Conservation (phyloP, 1,140 invertebrate species). For the Orius laevigatus region DNA sequence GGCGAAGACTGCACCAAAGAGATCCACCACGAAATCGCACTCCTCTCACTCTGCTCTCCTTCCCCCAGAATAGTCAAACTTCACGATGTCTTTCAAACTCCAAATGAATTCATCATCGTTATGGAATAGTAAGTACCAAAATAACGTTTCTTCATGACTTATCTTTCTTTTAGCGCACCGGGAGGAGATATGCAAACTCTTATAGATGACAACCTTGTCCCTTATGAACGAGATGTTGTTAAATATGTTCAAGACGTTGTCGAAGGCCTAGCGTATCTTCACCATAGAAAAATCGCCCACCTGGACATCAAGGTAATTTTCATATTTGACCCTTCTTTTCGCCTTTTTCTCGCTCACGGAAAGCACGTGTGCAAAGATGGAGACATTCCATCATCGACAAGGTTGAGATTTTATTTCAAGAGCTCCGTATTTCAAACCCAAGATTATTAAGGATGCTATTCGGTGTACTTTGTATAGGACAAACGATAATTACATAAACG, state of each 20-base stretch:
- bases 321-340: no score
- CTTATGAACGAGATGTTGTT: conserved; percentile 47
- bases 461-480: no score
- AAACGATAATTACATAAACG: no score
- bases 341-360: no score
- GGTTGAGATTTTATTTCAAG: no score
- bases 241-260: conserved; percentile 53
- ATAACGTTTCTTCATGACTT: not conserved
- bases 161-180: conserved; percentile 37
- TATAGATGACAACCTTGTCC: conserved; percentile 55
- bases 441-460: no score
- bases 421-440: no score
- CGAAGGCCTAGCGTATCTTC: conserved; percentile 51
- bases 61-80: conserved; percentile 47
- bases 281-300: conserved; percentile 58
- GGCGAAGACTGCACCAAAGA: conserved; percentile 44
- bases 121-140: conserved; percentile 51
- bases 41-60: conserved; percentile 43
- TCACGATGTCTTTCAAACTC: conserved; percentile 55
- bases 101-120: conserved; percentile 48
- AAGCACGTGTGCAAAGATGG: no score
- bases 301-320: conserved; percentile 56
- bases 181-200: conserved; percentile 61
- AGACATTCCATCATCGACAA: no score
- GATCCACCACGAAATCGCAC: conserved; percentile 46